Percentiles rank a stretch among this genome's conserved stretches.
Evolutionary conservation across 1,140 invertebrate species (phyloP).

Genomic region (Chironomus tepperi): DNA sequence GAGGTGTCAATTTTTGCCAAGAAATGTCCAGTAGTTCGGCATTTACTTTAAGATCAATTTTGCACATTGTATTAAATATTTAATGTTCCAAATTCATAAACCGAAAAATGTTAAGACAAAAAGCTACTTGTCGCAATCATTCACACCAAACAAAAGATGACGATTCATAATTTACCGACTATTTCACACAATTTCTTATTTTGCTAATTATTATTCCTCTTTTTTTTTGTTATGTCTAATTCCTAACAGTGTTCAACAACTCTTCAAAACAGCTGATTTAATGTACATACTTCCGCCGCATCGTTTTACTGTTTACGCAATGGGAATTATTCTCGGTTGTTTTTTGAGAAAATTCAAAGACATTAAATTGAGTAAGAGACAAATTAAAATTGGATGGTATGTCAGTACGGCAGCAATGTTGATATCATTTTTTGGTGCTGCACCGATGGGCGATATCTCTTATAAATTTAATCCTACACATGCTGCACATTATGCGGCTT

Average conservation of each 20-base stretch:
- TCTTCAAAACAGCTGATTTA: slow-evolving; percentile 60
- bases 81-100: neutral
- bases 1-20: too few relatives aligned
- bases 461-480: slow-evolving; percentile 56
- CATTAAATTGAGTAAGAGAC: slow-evolving; percentile 36
- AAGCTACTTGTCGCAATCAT: neutral
- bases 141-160: too few relatives aligned
- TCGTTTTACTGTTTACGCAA: slow-evolving; percentile 59
- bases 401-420: slow-evolving; percentile 42
- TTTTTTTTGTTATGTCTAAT: slow-evolving; percentile 25
- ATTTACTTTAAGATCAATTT: slow-evolving; percentile 10
- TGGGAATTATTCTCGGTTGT: slow-evolving; percentile 58
- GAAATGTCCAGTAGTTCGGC: too few relatives aligned
- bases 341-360: slow-evolving; percentile 44
- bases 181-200: too few relatives aligned
- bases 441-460: slow-evolving; percentile 54
- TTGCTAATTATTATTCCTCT: slow-evolving; percentile 25
- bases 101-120: too few relatives aligned
- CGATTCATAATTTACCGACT: too few relatives aligned
- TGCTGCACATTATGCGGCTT: slow-evolving; percentile 59
- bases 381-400: slow-evolving; percentile 50
- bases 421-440: slow-evolving; percentile 50
- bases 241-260: slow-evolving; percentile 48
- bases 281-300: slow-evolving; percentile 63
- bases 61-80: neutral